A percentile compares a stretch with the other conserved stretches of the same genome.
Conservation (phyloP, 2,113 vertebrate species). For the Rhabdornis inornatus region DNA sequence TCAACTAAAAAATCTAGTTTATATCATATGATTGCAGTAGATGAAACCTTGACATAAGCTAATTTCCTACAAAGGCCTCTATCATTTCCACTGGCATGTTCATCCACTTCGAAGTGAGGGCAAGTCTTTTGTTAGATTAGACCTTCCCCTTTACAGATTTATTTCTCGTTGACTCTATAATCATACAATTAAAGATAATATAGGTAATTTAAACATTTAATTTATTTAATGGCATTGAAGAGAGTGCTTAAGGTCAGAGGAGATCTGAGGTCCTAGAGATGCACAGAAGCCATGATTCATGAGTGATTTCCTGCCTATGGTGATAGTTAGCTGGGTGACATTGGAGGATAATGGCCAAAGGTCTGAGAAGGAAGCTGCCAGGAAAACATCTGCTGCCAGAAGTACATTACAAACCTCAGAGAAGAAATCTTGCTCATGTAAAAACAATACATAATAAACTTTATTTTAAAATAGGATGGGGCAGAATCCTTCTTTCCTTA, state of each 20-base stretch:
- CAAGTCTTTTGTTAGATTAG: constrained; percentile 36
- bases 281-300: constrained; percentile 50
- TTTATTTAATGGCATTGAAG: constrained; percentile 67
- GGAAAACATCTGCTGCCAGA: neutral
- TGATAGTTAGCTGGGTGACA: constrained; percentile 49
- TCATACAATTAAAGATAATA: constrained; percentile 66
- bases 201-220: constrained; percentile 63
- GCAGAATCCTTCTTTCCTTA: neutral
- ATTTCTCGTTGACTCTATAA: constrained; percentile 58
- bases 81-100: neutral
- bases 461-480: neutral
- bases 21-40: neutral
- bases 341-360: constrained; percentile 43
- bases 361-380: neutral
- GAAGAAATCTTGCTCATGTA: neutral
- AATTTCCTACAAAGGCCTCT: neutral
- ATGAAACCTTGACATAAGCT: neutral
- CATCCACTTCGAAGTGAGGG: neutral
- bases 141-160: constrained; percentile 39
- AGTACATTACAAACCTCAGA: neutral
- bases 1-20: neutral
- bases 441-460: neutral
- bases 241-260: constrained; percentile 60
- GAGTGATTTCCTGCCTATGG: constrained; percentile 46
- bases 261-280: constrained; percentile 43